phyloP scores from a whole-genome alignment of 2,888 invertebrate genomes.

The Homarus gammarus region DNA sequence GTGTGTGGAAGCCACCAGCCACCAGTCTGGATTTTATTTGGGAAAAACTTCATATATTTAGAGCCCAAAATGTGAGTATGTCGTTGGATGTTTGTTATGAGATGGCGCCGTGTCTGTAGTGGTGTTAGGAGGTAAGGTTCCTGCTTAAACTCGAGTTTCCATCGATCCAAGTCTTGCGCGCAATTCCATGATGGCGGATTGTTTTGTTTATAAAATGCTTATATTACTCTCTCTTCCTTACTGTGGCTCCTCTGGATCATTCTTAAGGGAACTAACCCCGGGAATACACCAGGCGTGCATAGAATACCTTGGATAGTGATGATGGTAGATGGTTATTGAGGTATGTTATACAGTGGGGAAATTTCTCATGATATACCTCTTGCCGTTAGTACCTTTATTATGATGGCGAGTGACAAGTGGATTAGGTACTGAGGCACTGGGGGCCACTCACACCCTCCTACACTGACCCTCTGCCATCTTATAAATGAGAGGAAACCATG shows the following conservation, averaged over 20 bases:
- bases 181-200: conserved; percentile 48
- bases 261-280: background rate
- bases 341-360: too few relatives aligned
- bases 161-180: conserved; percentile 19
- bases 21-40: conserved; percentile 69
- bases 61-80: conserved; percentile 61
- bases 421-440: too few relatives aligned
- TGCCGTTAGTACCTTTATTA: too few relatives aligned
- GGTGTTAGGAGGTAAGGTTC: background rate
- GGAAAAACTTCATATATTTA: conserved; percentile 62
- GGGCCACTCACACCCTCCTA: too few relatives aligned
- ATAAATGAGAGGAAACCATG: too few relatives aligned
- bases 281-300: background rate
- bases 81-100: background rate
- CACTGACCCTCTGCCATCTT: too few relatives aligned
- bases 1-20: conserved; percentile 20
- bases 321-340: too few relatives aligned
- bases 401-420: too few relatives aligned
- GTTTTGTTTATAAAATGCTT: conserved; percentile 46
- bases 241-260: background rate
- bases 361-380: too few relatives aligned
- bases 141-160: background rate
- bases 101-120: background rate
- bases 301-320: background rate
- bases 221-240: background rate